Evolutionary conservation across 2,113 vertebrate species (phyloP).

Genomic region (Ellobius talpinus): DNA sequence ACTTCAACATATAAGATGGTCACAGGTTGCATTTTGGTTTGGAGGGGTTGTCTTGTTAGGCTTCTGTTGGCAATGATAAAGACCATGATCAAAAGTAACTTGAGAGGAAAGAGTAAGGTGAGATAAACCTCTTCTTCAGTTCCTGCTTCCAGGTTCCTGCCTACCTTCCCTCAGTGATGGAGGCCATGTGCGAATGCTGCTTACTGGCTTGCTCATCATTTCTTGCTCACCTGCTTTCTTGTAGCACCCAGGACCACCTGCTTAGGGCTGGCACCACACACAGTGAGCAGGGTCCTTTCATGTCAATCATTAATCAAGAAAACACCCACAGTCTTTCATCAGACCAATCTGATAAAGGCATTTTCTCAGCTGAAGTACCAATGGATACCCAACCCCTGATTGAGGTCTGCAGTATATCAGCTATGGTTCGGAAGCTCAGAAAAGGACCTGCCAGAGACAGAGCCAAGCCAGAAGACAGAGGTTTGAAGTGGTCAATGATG

Average conservation of each 20-base stretch:
- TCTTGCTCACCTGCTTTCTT: background rate
- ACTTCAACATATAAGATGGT: background rate
- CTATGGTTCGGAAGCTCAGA: background rate
- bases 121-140: background rate
- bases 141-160: background rate
- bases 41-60: background rate
- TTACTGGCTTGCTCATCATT: background rate
- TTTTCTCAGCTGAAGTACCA: background rate
- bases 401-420: accelerated
- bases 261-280: background rate
- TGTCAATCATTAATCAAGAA: background rate
- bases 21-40: background rate
- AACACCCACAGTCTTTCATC: background rate
- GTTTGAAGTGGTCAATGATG: background rate
- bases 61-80: background rate
- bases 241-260: background rate
- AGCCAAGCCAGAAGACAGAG: background rate
- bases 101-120: background rate
- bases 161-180: background rate
- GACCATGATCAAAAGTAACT: background rate
- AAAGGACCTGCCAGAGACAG: background rate
- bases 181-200: background rate
- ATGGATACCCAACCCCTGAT: accelerated
- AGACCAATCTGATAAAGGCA: background rate
- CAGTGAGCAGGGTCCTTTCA: background rate